These are phyloP conservation scores for Bos indicus DNA, from an alignment of 2,113 vertebrate genomes.

Conservation along the genomic window DNA sequence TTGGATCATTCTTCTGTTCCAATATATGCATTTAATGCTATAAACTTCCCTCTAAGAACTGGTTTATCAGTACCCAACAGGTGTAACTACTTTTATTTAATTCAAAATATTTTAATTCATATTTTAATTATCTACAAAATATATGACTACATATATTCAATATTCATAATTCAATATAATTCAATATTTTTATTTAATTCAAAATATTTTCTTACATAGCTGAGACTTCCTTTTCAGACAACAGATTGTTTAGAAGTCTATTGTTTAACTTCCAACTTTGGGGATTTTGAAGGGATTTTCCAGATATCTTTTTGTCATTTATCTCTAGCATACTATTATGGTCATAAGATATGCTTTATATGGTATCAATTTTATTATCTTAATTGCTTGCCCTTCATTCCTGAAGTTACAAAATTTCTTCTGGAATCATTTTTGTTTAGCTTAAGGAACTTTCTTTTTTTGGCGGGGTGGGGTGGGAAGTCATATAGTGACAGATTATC, in stretches of 20 bases:
- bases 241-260: not conserved
- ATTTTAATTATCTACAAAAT: too few species aligned
- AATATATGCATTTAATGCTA: not conserved
- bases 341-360: not conserved
- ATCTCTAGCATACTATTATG: not conserved
- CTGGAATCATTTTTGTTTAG: not conserved
- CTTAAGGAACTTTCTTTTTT: not conserved
- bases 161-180: too few species aligned
- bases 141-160: too few species aligned
- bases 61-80: not conserved
- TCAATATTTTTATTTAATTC: not conserved
- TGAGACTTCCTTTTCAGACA: not conserved
- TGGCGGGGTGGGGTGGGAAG: fast-evolving
- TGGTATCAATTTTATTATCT: not conserved
- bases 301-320: not conserved
- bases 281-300: not conserved
- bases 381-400: not conserved
- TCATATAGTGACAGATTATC: not conserved
- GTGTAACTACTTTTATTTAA: not conserved
- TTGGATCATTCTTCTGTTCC: not conserved
- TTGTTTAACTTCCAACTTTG: not conserved
- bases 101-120: not conserved
- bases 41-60: not conserved
- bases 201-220: not conserved
- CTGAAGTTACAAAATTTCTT: not conserved